A percentile compares a stretch with the other conserved stretches of the same genome.
Evolutionary conservation across 2,113 vertebrate species (phyloP).

Genomic region (Lepidiolamprologus cunningtoni): DNA sequence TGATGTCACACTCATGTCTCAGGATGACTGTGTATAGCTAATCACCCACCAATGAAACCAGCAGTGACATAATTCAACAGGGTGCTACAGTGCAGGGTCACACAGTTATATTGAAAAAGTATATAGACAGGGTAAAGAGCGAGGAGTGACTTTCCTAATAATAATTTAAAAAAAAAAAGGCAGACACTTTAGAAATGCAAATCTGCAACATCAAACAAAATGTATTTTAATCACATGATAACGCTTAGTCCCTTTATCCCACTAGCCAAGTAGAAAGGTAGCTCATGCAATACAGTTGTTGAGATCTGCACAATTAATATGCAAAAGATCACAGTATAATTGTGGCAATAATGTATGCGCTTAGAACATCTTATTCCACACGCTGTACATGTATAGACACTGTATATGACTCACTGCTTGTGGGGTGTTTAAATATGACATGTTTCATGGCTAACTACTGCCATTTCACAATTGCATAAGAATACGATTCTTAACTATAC

Average conservation of each 20-base stretch:
- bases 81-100: conserved; percentile 56
- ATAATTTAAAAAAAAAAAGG: neutral
- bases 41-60: conserved; percentile 62
- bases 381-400: conserved; percentile 23
- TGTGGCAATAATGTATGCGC: conserved; percentile 74
- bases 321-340: conserved; percentile 69
- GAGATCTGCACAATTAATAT: conserved; percentile 66
- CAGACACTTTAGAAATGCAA: conserved; percentile 1
- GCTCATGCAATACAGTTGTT: conserved; percentile 61
- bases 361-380: conserved; percentile 44
- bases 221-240: conserved; percentile 34
- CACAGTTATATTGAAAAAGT: conserved; percentile 1
- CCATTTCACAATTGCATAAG: conserved; percentile 9
- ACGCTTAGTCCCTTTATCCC: conserved; percentile 59
- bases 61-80: conserved; percentile 57
- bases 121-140: neutral
- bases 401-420: conserved; percentile 42
- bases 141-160: neutral
- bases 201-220: conserved; percentile 17
- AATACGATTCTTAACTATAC: neutral
- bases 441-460: conserved; percentile 15
- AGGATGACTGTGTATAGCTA: conserved; percentile 56
- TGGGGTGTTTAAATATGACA: conserved; percentile 26
- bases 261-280: conserved; percentile 62
- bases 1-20: conserved; percentile 58